Evolutionary conservation across 2,797 vertebrate genomes (phyloP).

Genomic region (Tragelaphus eurycerus): DNA sequence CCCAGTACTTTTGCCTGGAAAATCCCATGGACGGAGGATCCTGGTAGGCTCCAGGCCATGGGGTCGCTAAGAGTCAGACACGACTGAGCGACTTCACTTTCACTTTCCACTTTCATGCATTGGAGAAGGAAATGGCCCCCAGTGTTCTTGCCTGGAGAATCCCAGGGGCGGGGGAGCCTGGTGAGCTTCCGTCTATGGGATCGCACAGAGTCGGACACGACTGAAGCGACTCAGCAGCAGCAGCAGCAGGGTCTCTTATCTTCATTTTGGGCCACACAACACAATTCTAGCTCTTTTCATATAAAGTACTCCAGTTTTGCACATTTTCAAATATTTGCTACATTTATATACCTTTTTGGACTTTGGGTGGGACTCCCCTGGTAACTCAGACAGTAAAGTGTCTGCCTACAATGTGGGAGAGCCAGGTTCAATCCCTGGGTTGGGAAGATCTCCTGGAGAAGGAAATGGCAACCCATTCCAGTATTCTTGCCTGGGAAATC

Average conservation of each 20-base stretch:
- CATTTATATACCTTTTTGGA: neutral
- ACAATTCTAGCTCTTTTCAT: neutral
- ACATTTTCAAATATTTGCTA: neutral
- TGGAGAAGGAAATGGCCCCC: too few species aligned
- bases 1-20: too few species aligned
- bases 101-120: too few species aligned
- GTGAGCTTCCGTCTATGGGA: too few species aligned
- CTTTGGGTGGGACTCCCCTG: neutral
- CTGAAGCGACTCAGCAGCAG: too few species aligned
- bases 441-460: neutral
- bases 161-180: too few species aligned
- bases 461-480: neutral
- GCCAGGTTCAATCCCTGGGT: neutral
- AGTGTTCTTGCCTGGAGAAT: too few species aligned
- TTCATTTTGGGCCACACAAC: neutral
- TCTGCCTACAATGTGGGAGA: neutral
- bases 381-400: neutral
- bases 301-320: neutral
- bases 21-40: too few species aligned
- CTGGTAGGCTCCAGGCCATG: too few species aligned
- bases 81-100: too few species aligned
- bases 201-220: too few species aligned
- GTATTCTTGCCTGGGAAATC: neutral
- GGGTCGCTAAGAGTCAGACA: too few species aligned
- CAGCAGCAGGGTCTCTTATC: neutral